Conservation (phyloP, 2,797 vertebrate species). For the Holocentrus rufus region DNA sequence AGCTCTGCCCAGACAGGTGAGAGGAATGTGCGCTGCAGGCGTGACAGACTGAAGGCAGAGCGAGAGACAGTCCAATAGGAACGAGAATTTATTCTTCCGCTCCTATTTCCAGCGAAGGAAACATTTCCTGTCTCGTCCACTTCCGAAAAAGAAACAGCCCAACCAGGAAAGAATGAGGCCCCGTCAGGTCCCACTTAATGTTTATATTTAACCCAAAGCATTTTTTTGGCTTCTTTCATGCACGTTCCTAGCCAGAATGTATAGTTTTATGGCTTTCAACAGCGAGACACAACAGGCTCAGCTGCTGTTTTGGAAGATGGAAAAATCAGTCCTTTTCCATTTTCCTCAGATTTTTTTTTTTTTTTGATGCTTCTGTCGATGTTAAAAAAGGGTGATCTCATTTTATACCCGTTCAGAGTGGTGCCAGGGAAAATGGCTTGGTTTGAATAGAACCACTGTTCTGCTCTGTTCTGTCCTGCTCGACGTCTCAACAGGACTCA, state of each 20-base stretch:
- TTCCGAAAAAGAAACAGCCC: constrained; percentile 55
- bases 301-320: constrained; percentile 47
- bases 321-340: constrained; percentile 49
- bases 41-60: constrained; percentile 1
- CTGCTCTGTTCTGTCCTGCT: constrained; percentile 66
- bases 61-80: constrained; percentile 26
- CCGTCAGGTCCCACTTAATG: constrained; percentile 31
- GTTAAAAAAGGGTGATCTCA: constrained; percentile 68
- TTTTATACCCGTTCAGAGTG: constrained; percentile 67
- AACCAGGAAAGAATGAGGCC: constrained; percentile 52
- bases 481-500: constrained; percentile 58
- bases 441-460: constrained; percentile 83
- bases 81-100: constrained; percentile 43
- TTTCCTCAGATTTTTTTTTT: constrained; percentile 20
- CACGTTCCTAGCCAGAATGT: constrained; percentile 1
- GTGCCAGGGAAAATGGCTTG: constrained; percentile 74
- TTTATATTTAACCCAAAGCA: not conserved
- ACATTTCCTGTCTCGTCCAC: constrained; percentile 59
- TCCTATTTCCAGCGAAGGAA: constrained; percentile 43
- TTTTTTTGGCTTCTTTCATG: constrained; percentile 20
- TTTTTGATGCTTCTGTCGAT: constrained; percentile 48
- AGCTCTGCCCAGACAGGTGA: not conserved
- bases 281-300: constrained; percentile 13
- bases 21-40: not conserved
- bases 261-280: not conserved